Percentiles rank a stretch among this genome's conserved stretches.
Evolutionary conservation across 1,140 invertebrate genomes (phyloP).

Genomic region (Penaeus japonicus): DNA sequence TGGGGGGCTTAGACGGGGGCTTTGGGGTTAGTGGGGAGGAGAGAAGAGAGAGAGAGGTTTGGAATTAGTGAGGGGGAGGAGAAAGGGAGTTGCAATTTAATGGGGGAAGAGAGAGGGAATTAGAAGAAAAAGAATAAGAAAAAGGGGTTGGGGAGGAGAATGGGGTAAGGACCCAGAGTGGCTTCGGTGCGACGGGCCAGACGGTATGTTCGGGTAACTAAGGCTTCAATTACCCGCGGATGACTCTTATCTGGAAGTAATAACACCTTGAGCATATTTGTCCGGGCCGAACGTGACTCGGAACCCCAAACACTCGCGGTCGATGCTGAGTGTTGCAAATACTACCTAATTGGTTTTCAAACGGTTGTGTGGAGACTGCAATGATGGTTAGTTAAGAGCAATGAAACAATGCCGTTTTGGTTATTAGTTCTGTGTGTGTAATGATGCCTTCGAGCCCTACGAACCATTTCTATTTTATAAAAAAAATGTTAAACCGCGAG

Average conservation of each 20-base stretch:
- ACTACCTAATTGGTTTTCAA: conserved; percentile 29
- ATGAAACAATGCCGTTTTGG: not conserved
- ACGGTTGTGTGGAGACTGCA: conserved; percentile 30
- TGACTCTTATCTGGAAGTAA: conserved; percentile 24
- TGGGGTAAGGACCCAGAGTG: not conserved
- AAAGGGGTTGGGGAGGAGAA: not conserved
- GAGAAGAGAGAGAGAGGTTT: no score
- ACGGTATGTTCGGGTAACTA: not conserved
- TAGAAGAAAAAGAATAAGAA: not conserved
- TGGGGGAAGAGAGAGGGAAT: no score
- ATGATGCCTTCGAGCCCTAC: not conserved
- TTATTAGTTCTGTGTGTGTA: not conserved
- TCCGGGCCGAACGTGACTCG: conserved; percentile 17
- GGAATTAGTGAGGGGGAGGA: no score
- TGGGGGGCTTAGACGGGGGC: no score
- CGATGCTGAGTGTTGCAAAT: conserved; percentile 17
- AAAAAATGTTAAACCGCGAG: not conserved
- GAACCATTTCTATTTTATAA: not conserved
- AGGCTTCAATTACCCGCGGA: conserved; percentile 17
- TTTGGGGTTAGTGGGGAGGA: no score
- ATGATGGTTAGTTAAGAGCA: conserved; percentile 30
- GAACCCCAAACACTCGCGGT: not conserved
- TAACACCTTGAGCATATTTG: conserved; percentile 38
- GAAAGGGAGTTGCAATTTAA: no score
- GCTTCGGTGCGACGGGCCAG: not conserved